Base-by-base conservation (phyloP, 2,113 vertebrate genomes). In the Anoura caudifer region DNA sequence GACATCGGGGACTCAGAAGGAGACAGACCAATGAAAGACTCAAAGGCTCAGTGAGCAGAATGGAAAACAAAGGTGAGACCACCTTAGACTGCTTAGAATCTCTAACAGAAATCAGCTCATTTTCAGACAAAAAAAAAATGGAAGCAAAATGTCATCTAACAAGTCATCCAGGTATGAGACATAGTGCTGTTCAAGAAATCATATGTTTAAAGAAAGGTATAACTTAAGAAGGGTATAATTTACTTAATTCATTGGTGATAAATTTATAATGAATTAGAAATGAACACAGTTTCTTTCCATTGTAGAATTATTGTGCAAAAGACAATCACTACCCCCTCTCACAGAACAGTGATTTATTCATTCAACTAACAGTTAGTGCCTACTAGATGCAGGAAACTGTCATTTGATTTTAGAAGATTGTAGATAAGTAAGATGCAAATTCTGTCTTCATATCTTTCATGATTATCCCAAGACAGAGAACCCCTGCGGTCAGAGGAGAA, bases 111-210 rank as follows among this genome's bases (percentile, higher is more conserved):
- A 63, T 31, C 61, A 63, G 47, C 3, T 81, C 47, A 63, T 81
- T 95, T 91, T 76, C 73, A 94, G 77, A 72, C 54, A 87, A 90
- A 83, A 76, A 94, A 59, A 56, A 31, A 63, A 61, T 56, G 33
- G 4, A 65, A 70, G 5, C 11, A 94, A 86, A 84, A 19, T 86
- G 13, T 77, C 38, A 59, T 47, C 16, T 50, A 81, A 14, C 26
- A 89, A 22, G 8, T 65, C 47, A 4, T 16, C 31, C 10, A 43
- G 31, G 13, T n/a, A 41, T 36, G 8, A 24, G 14, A 33, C 22
- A 77, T 47, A 70, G 47, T 47, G 0, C n/a, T 47, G 45, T 75
- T 11, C 14, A 72, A 72, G 65, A 76, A 63, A 82, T 65, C 22
- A 11, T 77, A 43, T 33, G 17, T 43, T 65, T 33, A 89, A 87